phyloP scores from a whole-genome alignment of 2,797 vertebrate species.

The Psittacula echo region DNA sequence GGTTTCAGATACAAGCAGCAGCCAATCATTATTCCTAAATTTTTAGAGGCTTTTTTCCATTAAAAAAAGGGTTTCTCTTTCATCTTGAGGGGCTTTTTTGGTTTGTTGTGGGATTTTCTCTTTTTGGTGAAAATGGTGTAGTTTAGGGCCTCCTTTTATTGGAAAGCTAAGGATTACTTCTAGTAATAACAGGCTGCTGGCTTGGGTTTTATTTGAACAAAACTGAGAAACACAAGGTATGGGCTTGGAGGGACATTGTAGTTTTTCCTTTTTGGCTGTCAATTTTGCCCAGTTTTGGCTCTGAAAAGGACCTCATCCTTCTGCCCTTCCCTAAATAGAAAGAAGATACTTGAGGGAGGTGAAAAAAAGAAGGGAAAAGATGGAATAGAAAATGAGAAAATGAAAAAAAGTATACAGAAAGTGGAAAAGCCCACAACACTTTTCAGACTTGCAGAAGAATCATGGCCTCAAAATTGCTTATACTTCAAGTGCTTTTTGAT shows the following conservation, averaged over 20 bases:
- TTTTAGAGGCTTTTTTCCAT: background rate
- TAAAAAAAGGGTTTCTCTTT: background rate
- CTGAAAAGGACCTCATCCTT: background rate
- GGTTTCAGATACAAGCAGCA: background rate
- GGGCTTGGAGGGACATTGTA: background rate
- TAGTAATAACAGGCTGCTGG: background rate
- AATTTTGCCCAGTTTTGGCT: background rate
- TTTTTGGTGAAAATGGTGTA: background rate
- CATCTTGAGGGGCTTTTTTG: background rate
- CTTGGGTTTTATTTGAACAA: background rate
- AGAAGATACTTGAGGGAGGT: background rate
- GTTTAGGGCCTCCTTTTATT: background rate
- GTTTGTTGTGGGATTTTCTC: fast-evolving
- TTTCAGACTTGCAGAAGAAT: background rate
- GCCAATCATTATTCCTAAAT: background rate
- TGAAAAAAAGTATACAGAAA: background rate
- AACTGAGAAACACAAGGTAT: background rate
- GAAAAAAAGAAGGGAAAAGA: background rate
- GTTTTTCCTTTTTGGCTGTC: background rate
- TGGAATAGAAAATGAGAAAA: background rate
- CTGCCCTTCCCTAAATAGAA: background rate
- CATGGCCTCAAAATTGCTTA: background rate
- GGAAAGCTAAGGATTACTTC: background rate
- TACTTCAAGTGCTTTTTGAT: background rate
- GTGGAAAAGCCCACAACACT: background rate